phyloP scores from a whole-genome alignment of 2,888 invertebrate species.

The Plutella xylostella region DNA sequence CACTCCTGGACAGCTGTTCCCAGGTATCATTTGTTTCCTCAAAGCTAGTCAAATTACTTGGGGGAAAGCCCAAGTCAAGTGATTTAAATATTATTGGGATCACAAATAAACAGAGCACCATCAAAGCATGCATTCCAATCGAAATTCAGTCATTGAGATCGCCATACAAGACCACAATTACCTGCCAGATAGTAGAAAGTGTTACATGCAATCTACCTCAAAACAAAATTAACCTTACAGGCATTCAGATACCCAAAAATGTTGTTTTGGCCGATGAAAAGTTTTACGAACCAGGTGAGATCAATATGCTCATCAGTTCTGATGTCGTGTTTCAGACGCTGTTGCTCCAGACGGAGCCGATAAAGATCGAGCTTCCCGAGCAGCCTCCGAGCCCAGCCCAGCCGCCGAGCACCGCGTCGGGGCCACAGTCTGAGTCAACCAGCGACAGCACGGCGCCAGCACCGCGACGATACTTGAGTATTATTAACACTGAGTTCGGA shows the following conservation, averaged over 20 bases:
- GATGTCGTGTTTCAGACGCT: not conserved
- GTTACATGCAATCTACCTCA: not conserved
- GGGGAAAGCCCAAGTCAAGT: not conserved
- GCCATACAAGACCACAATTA: not conserved
- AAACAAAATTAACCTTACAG: not conserved
- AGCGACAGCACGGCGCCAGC: too few species aligned
- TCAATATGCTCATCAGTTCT: not conserved
- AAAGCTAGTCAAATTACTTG: not conserved
- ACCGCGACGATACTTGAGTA: too few species aligned
- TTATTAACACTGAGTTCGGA: not conserved
- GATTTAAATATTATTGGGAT: not conserved
- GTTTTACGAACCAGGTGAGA: not conserved
- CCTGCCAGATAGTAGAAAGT: not conserved
- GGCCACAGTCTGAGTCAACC: not conserved
- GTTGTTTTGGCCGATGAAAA: not conserved
- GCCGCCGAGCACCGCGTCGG: not conserved
- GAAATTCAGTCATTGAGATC: not conserved
- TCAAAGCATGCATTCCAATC: not conserved
- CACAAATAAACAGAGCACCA: not conserved
- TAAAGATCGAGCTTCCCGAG: too few species aligned
- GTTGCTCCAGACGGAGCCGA: not conserved
- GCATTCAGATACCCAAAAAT: not conserved
- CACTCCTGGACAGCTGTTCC: not conserved
- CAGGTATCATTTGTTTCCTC: not conserved
- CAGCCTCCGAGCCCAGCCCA: too few species aligned